Conservation (phyloP, 2,888 invertebrate genomes). For the Brassicogethes aeneus region DNA sequence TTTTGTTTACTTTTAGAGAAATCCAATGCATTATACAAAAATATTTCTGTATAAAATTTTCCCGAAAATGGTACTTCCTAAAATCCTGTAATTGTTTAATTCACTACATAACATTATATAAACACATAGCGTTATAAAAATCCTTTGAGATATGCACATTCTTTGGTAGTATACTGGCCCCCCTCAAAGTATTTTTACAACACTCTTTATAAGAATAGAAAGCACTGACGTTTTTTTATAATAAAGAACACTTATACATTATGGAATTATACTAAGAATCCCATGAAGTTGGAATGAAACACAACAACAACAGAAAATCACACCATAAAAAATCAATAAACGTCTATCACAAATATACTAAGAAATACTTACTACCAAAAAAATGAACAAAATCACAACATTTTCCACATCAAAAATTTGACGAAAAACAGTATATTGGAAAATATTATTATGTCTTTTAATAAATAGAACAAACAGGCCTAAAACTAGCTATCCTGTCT, state of each 20-base stretch:
- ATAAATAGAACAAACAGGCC: no score
- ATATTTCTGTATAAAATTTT: conserved; percentile 8
- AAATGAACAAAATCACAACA: conserved; percentile 13
- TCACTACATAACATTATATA: neutral
- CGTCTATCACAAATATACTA: conserved; percentile 8
- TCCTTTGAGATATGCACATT: neutral
- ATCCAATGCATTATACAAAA: conserved; percentile 12
- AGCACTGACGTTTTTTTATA: conserved; percentile 15
- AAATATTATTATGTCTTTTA: no score
- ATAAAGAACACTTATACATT: conserved; percentile 4
- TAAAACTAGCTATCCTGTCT: no score
- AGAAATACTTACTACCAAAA: conserved; percentile 6
- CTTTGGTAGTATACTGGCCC: no score
- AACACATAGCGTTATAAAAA: no score
- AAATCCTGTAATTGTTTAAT: neutral
- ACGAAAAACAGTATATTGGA: no score
- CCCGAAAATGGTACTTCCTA: neutral
- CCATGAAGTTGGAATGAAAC: conserved; percentile 11
- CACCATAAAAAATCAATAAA: no score
- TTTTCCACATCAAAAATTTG: no score
- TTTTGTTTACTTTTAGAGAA: conserved; percentile 7
- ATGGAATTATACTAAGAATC: conserved; percentile 10
- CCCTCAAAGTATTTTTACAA: neutral
- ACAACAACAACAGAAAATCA: neutral
- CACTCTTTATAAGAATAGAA: no score